phyloP scores from a whole-genome alignment of 2,113 vertebrate genomes.

The Buteo buteo region DNA sequence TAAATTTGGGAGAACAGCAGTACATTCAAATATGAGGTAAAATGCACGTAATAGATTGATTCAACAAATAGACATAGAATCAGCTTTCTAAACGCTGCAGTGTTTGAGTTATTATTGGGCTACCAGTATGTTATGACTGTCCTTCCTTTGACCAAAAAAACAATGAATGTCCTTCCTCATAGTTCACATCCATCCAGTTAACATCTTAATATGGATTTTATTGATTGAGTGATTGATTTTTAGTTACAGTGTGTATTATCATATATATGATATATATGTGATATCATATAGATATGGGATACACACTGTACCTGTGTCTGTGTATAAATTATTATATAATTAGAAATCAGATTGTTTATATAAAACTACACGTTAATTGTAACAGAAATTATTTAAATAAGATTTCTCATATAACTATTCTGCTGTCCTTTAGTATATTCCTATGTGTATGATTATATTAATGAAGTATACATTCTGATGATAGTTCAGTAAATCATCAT shows the following conservation, averaged over 20 bases:
- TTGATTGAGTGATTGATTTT: not conserved
- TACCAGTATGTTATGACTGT: not conserved
- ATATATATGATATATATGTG: not conserved
- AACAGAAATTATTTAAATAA: not conserved
- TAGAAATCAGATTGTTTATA: not conserved
- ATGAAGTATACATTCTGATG: not conserved
- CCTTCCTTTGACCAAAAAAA: not conserved
- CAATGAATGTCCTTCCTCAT: not conserved
- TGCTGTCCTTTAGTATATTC: not conserved
- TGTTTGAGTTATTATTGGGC: not conserved
- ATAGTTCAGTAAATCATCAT: not conserved
- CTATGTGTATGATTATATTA: not conserved
- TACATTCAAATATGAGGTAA: not conserved
- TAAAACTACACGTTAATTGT: not conserved
- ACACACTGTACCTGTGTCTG: not conserved
- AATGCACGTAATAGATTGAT: not conserved
- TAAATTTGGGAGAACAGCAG: not conserved
- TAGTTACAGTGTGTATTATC: not conserved
- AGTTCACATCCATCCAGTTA: not conserved
- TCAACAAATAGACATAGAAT: not conserved
- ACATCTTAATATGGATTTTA: not conserved
- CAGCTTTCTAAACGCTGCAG: not conserved
- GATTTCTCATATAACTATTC: not conserved
- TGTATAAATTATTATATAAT: not conserved
- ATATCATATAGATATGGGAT: not conserved